Evolutionary conservation across 2,888 invertebrate species (phyloP), one percentile per base, ranked within the genome.

Genomic region (Baronia brevicornis): DNA sequence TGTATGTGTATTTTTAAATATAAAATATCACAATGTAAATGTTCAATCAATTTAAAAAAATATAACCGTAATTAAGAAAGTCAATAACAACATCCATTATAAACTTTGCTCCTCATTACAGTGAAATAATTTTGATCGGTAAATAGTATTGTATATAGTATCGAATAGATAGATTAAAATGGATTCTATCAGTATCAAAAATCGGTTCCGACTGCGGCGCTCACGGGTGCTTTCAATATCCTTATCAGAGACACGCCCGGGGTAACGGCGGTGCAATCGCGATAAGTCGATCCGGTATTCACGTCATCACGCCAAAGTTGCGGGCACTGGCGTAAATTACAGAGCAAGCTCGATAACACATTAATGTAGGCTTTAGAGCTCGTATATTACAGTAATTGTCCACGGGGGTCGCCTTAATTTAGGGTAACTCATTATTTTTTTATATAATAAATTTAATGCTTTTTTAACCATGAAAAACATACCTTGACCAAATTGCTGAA

Each of bases 221-320:
- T 28, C 35, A 40, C 43, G 41, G 38, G 43, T 32, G 39, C 38
- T 43, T 34, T 38, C 18, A 28, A 22, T 25, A 30, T 18, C 5
- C 24, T 35, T 30, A 27, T 31, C 35, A 18, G 44, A 41, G 54
- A 56, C 54, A 59, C 66, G 61, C 49, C 36, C 32, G n/a, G 49
- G 54, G 51, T 39, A 56, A 54, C 51, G 54, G 52, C 51, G 29
- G 52, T 55, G 48, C 43, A 54, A 57, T 71, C 68, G 67, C 65
- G 67, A 68, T 68, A 66, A 69, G 57, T 55, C 59, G 60, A 60
- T 59, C 58, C 56, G 53, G 47, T 57, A 72, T 71, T 67, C 66
- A 59, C 63, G 67, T 67, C 68, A 66, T 62, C 61, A 48, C 48
- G 47, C 53, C 50, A 52, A 44, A 49, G 15, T 41, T 41, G 17